Evolutionary conservation across 2,797 vertebrate species (phyloP).

Genomic region (Brachyalestes nurse): DNA sequence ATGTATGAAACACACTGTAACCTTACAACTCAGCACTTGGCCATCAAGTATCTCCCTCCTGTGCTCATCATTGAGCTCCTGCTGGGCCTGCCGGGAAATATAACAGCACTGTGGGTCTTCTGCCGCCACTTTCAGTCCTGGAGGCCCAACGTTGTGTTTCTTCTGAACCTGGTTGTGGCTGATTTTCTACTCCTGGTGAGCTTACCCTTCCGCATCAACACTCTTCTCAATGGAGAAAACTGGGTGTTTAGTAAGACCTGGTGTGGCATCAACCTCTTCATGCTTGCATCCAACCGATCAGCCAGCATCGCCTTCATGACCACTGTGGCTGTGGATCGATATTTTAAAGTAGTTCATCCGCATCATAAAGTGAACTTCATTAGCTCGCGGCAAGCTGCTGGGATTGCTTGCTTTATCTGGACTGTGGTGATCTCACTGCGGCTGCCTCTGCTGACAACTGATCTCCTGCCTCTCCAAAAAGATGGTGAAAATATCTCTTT

Average conservation of each 20-base stretch:
- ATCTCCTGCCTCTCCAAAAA: slow-evolving; percentile 32
- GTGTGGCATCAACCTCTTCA: slow-evolving; percentile 75
- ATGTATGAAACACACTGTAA: slow-evolving; percentile 39
- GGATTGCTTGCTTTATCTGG: slow-evolving; percentile 64
- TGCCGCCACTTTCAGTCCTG: slow-evolving; percentile 69
- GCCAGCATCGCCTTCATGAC: slow-evolving; percentile 78
- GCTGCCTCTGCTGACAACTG: slow-evolving; percentile 67
- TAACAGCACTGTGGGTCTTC: slow-evolving; percentile 75
- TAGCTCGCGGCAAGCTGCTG: slow-evolving; percentile 23
- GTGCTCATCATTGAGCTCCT: slow-evolving; percentile 74
- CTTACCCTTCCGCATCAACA: slow-evolving; percentile 74
- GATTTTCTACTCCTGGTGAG: slow-evolving; percentile 77
- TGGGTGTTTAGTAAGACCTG: slow-evolving; percentile 65
- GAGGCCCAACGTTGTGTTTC: slow-evolving; percentile 71
- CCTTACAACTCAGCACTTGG: fast-evolving
- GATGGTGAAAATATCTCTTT: fast-evolving
- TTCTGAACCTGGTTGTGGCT: slow-evolving; percentile 75
- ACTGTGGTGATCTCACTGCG: slow-evolving; percentile 65
- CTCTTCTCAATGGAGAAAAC: slow-evolving; percentile 49
- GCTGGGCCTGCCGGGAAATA: slow-evolving; percentile 72
- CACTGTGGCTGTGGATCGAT: slow-evolving; percentile 72
- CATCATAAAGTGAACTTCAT: slow-evolving; percentile 66
- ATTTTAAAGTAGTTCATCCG: slow-evolving; percentile 78
- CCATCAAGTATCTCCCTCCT: slow-evolving; percentile 59
- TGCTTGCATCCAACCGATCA: slow-evolving; percentile 74